A percentile compares a stretch with the other conserved stretches of the same genome.
Evolutionary conservation across 2,113 vertebrate genomes (phyloP).

Genomic region (Platycercus adscitus): DNA sequence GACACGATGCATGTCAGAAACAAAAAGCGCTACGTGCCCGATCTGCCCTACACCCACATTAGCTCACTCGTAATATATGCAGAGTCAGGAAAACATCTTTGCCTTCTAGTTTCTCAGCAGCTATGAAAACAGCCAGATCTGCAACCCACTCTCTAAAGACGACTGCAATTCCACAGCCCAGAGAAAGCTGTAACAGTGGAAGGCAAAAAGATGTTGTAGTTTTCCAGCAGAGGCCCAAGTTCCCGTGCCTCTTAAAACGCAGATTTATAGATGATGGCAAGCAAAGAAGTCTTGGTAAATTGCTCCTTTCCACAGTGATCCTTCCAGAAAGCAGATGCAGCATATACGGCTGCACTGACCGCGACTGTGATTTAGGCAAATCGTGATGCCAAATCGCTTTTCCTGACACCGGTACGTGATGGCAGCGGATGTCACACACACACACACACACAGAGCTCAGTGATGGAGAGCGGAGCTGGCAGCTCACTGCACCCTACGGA

Average conservation of each 20-base stretch:
- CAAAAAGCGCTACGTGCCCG: not conserved
- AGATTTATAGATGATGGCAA: not conserved
- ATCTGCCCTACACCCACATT: constrained; percentile 2
- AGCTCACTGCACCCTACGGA: not conserved
- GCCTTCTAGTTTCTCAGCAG: not conserved
- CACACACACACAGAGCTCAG: not conserved
- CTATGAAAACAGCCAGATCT: not conserved
- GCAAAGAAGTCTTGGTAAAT: not conserved
- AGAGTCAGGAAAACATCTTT: constrained; percentile 48
- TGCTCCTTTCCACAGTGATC: not conserved
- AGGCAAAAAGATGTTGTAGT: not conserved
- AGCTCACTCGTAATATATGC: constrained; percentile 21
- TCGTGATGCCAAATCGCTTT: not conserved
- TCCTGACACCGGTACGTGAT: not conserved
- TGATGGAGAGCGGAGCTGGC: not conserved
- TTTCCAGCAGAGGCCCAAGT: not conserved
- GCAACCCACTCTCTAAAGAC: not conserved
- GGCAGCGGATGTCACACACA: not conserved
- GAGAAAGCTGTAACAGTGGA: not conserved
- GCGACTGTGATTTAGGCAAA: not conserved
- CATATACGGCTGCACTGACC: not conserved
- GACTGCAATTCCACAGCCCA: not conserved
- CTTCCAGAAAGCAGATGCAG: not conserved
- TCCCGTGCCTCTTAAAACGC: not conserved
- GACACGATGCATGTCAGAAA: not conserved